phyloP scores from a whole-genome alignment of 2,888 invertebrate genomes.

The Erebia palarica region DNA sequence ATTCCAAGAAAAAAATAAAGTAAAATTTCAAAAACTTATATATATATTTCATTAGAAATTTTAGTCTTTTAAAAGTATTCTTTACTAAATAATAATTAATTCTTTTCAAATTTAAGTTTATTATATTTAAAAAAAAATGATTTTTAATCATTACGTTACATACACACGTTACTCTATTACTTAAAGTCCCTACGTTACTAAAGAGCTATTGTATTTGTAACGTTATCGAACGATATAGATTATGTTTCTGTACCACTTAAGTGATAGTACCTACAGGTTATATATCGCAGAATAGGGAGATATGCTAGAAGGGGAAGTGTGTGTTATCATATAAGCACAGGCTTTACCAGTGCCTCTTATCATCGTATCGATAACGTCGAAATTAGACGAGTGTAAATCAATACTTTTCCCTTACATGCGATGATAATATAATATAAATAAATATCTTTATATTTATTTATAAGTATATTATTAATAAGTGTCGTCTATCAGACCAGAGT shows the following conservation, averaged over 20 bases:
- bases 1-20: no score
- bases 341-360: conserved; percentile 66
- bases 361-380: conserved; percentile 67
- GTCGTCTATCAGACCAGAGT: no score
- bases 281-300: conserved; percentile 49
- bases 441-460: no score
- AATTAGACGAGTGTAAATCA: conserved; percentile 68
- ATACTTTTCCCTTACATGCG: conserved; percentile 59
- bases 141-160: no score
- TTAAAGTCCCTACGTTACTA: not conserved
- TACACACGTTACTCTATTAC: no score
- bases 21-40: no score
- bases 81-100: no score
- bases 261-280: conserved; percentile 38
- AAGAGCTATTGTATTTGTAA: not conserved
- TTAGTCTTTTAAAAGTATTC: no score
- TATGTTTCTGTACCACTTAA: conserved; percentile 23
- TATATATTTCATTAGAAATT: no score
- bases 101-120: no score
- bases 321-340: conserved; percentile 63
- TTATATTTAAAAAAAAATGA: no score
- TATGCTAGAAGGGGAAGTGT: conserved; percentile 63
- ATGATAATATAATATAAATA: not conserved
- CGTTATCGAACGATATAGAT: conserved; percentile 5
- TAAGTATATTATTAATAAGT: no score